phyloP scores from a whole-genome alignment of 2,797 vertebrate genomes.

The Lagorchestes hirsutus region DNA sequence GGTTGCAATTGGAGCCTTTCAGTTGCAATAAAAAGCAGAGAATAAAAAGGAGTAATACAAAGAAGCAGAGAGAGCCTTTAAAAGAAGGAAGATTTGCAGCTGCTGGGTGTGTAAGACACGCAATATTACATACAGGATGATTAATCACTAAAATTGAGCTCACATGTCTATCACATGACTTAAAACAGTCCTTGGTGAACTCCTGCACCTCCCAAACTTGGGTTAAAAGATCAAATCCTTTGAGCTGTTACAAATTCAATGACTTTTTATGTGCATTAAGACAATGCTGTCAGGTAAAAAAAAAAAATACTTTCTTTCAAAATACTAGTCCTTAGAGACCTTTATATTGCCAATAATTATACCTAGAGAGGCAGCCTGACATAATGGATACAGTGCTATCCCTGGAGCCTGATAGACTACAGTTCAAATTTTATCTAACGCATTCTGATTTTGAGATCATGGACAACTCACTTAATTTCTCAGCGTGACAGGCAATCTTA shows the following conservation, averaged over 20 bases:
- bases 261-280: neutral
- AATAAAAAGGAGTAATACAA: conserved; percentile 9
- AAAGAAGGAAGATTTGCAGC: conserved; percentile 18
- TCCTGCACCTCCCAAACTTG: neutral
- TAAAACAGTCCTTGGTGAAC: neutral
- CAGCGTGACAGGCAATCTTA: neutral
- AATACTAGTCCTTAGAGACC: conserved; percentile 10
- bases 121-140: neutral
- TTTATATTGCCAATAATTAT: neutral
- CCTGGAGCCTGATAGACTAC: neutral
- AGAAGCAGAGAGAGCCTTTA: neutral
- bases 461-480: neutral
- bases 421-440: neutral
- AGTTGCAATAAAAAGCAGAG: conserved; percentile 28
- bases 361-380: neutral
- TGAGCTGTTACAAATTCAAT: conserved; percentile 54
- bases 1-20: conserved; percentile 25
- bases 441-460: neutral
- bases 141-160: conserved; percentile 26
- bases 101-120: conserved; percentile 8
- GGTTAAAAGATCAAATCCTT: neutral
- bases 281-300: neutral
- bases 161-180: neutral
- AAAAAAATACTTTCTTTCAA: conserved; percentile 34
- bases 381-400: neutral